Evolutionary conservation across 2,888 invertebrate species (phyloP), one percentile per base, ranked within the genome.

Genomic region (Stenodema calcarata): DNA sequence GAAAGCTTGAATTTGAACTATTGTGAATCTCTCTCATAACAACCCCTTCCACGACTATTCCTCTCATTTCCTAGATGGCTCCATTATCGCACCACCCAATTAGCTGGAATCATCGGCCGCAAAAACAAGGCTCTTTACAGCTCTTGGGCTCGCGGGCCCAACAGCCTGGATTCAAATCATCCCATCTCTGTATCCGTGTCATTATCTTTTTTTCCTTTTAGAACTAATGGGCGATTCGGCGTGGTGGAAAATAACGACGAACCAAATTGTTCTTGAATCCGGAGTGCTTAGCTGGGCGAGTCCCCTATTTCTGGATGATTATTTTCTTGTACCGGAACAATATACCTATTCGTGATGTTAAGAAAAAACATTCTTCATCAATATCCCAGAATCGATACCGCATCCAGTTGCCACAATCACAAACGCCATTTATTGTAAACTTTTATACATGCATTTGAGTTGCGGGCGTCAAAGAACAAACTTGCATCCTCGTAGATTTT

Each of bases 51-150:
- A n/a, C 18, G 62, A 9, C 47, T 35, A 16, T 30, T 73, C 73
- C 73, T 41, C 73, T 73, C 73, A 73, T 73, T 73, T 73, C 16
- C 73, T 73, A 73, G 73, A 73, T 73, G 73, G 73, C 73, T 73
- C 73, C 73, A 73, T 73, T 73, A 73, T 73, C 73, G 30, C 73
- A 41, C 73, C 73, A 73, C 73, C 73, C 73, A 73, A 73, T 73
- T 73, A 73, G 35, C 73, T 7, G 73, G 73, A 73, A 73, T 73
- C 73, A 73, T 73, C 73, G 35, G 73, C 73, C 35, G 73, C 73
- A 73, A 73, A 73, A 30, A 35, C 73, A 35, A 73, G 73, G 73
- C 73, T 35, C 35, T 73, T 73, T 28, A 70, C 28, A 70, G 73
- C 73, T 16, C 69, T 2, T 1, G 7, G 35, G n/a, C n/a, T 28